phyloP scores from a whole-genome alignment of 2,113 vertebrate species.

The Pseudopodoces humilis region DNA sequence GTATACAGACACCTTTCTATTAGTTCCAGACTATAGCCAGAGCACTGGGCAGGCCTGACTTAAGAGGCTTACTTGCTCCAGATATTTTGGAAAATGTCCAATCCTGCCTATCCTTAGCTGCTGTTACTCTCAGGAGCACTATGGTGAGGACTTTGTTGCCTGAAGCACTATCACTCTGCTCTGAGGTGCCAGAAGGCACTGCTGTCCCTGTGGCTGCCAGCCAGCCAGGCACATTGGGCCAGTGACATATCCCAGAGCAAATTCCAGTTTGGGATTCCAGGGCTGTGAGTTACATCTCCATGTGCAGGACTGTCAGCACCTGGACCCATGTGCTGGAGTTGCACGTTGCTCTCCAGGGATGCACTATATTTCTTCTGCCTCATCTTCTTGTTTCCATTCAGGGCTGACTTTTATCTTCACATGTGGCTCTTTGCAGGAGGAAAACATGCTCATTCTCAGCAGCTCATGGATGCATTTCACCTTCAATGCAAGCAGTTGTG shows the following conservation, averaged over 20 bases:
- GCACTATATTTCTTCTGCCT: not conserved
- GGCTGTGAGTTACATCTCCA: not conserved
- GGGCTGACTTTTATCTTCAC: not conserved
- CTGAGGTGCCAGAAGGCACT: not conserved
- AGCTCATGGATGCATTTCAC: not conserved
- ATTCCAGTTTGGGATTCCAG: not conserved
- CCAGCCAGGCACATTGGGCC: not conserved
- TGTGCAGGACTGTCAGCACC: not conserved
- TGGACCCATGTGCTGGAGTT: not conserved
- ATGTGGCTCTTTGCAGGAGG: not conserved
- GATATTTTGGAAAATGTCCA: not conserved
- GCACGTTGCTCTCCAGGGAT: not conserved
- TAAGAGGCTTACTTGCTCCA: not conserved
- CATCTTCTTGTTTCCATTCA: not conserved
- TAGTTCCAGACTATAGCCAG: not conserved
- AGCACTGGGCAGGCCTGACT: not conserved
- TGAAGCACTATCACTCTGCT: rapidly evolving
- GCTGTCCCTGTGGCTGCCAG: not conserved
- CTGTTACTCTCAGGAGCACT: not conserved
- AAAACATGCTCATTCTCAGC: not conserved
- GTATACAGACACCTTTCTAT: not conserved
- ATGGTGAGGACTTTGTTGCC: not conserved
- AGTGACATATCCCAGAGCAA: not conserved
- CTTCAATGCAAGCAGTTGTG: not conserved
- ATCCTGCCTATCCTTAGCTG: not conserved